These are phyloP conservation scores for Hedya salicella DNA, from an alignment of 2,888 invertebrate genomes.

Conservation along the genomic window DNA sequence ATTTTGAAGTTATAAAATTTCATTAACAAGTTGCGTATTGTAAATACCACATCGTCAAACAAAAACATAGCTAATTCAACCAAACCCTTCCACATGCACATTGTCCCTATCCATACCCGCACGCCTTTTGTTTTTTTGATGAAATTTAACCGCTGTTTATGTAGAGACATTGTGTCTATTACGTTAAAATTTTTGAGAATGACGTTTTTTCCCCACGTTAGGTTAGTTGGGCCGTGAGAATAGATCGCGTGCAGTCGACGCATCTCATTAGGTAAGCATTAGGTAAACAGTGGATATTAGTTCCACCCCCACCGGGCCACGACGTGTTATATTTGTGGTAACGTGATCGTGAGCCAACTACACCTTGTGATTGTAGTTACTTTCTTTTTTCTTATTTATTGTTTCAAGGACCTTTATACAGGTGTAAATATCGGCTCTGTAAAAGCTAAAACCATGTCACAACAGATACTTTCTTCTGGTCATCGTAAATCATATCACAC, in stretches of 20 bases:
- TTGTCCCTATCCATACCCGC: slow-evolving; percentile 57
- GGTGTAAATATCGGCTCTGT: too few relatives aligned
- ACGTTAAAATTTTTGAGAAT: slow-evolving; percentile 75
- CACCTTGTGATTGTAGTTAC: too few relatives aligned
- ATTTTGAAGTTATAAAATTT: too few relatives aligned
- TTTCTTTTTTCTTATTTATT: too few relatives aligned
- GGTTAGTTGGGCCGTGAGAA: slow-evolving; percentile 74
- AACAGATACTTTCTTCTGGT: too few relatives aligned
- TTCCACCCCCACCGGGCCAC: slow-evolving; percentile 56
- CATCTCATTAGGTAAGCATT: slow-evolving; percentile 80
- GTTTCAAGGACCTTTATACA: too few relatives aligned
- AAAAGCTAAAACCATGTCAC: too few relatives aligned
- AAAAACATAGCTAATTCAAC: background rate
- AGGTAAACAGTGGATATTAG: slow-evolving; percentile 72
- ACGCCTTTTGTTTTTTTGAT: slow-evolving; percentile 58
- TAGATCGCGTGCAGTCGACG: slow-evolving; percentile 71
- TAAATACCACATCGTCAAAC: background rate
- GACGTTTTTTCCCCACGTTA: slow-evolving; percentile 64
- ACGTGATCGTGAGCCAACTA: background rate
- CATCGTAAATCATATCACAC: too few relatives aligned
- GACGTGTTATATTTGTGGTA: background rate
- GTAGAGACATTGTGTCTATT: slow-evolving; percentile 80
- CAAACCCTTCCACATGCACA: slow-evolving; percentile 5
- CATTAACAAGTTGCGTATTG: background rate
- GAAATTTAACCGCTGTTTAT: slow-evolving; percentile 78